A percentile compares a stretch with the other conserved stretches of the same genome.
These are phyloP conservation scores for Dasysyrphus albostriatus DNA, from an alignment of 2,888 invertebrate species.

Conservation along the genomic window DNA sequence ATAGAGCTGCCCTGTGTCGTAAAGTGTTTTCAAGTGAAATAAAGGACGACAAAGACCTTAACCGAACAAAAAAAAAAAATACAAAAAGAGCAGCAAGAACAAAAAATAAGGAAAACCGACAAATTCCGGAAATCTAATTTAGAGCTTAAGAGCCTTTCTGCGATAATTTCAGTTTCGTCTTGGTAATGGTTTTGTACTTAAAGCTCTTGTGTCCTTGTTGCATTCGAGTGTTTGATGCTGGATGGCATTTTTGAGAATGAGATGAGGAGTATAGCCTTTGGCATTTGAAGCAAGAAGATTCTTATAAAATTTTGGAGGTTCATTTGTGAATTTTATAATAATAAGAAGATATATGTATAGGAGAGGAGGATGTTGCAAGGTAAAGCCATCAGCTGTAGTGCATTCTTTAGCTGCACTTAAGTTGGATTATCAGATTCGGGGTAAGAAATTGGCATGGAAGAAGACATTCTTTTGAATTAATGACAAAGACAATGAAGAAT, in stretches of 20 bases:
- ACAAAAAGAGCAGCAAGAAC: not conserved
- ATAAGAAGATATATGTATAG: not conserved
- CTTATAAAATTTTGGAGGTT: conserved; percentile 20
- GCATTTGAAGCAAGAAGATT: not conserved
- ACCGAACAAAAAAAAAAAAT: conserved; percentile 37
- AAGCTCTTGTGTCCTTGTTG: conserved; percentile 49
- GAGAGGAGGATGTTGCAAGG: not conserved
- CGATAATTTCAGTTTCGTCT: conserved; percentile 75
- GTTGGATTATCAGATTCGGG: not conserved
- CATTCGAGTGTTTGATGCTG: conserved; percentile 19
- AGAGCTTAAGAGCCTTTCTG: conserved; percentile 76
- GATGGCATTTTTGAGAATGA: not conserved
- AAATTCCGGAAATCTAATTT: conserved; percentile 77
- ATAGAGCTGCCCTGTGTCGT: conserved; percentile 46
- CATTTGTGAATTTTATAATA: conserved; percentile 17
- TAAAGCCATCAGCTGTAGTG: not conserved
- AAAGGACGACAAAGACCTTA: conserved; percentile 47
- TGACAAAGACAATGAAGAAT: conserved; percentile 2
- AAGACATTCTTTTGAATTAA: not conserved
- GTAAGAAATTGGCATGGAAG: not conserved
- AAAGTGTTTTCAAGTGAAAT: conserved; percentile 51
- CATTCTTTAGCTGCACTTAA: conserved; percentile 11
- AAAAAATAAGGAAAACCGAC: conserved; percentile 45
- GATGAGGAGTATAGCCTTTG: not conserved
- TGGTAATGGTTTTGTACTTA: conserved; percentile 70